Conservation (phyloP, 2,113 vertebrate species). For the Calypte anna region DNA sequence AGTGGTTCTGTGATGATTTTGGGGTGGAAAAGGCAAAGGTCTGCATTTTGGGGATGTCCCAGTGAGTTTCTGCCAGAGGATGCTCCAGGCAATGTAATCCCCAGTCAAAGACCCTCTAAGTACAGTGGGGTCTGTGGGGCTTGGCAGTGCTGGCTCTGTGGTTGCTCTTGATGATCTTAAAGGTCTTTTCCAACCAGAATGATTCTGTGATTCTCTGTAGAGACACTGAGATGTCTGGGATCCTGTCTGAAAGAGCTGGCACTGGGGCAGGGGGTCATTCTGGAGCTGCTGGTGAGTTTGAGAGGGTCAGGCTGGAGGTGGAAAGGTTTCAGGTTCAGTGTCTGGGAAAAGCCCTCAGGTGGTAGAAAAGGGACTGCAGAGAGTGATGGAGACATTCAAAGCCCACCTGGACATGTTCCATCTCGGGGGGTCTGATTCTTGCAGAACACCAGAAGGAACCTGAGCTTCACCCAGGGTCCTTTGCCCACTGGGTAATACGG, state of each 20-base stretch:
- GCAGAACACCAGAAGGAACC: not conserved
- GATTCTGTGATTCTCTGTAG: not conserved
- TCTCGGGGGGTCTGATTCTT: not conserved
- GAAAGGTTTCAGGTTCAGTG: not conserved
- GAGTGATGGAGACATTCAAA: too few relatives aligned
- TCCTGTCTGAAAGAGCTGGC: not conserved
- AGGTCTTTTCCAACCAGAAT: too few relatives aligned
- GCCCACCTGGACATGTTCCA: not conserved
- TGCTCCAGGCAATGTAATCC: not conserved
- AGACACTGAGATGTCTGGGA: too few relatives aligned
- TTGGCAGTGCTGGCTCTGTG: not conserved
- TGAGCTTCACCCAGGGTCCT: not conserved
- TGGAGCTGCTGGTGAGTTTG: not conserved
- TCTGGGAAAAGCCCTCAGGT: not conserved
- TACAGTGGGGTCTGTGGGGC: accelerated
- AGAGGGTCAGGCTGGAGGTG: not conserved
- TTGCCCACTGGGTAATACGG: not conserved
- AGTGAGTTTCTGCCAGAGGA: not conserved
- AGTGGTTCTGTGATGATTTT: not conserved
- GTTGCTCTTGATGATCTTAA: too few relatives aligned
- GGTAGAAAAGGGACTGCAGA: not conserved
- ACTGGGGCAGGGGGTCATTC: accelerated
- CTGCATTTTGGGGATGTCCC: not conserved
- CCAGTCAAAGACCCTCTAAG: not conserved
- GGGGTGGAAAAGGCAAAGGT: not conserved